Conservation (phyloP, 2,888 invertebrate species). For the Chouioia cunea region DNA sequence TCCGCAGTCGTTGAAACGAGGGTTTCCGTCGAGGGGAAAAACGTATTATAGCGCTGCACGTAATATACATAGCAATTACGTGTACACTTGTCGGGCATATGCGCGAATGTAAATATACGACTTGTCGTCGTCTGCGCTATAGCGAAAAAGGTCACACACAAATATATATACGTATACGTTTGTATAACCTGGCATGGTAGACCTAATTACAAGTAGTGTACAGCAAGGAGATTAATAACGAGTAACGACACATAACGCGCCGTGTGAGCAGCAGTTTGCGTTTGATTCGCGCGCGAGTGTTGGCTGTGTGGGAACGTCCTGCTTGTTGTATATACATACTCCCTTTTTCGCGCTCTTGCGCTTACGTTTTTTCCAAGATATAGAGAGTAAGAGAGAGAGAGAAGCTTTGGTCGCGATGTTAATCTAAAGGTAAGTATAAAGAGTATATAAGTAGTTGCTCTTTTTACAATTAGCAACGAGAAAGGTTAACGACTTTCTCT, state of each 20-base stretch:
- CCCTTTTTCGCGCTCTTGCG: not conserved
- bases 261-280: not conserved
- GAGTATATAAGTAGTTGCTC: no score
- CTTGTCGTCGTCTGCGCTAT: not conserved
- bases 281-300: not conserved
- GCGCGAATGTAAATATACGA: not conserved
- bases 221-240: not conserved
- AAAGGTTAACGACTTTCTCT: constrained; percentile 23
- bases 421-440: not conserved
- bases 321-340: not conserved
- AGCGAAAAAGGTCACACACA: not conserved
- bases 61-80: not conserved
- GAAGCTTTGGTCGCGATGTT: not conserved
- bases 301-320: constrained; percentile 7
- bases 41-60: not conserved
- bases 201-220: not conserved
- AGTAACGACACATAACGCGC: no score
- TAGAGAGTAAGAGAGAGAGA: no score
- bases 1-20: constrained; percentile 2
- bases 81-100: not conserved
- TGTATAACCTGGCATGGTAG: not conserved
- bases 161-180: not conserved
- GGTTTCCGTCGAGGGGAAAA: not conserved
- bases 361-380: no score
- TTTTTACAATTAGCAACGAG: constrained; percentile 24